phyloP scores from a whole-genome alignment of 2,797 vertebrate species.

The Perdix hodgsoniae region DNA sequence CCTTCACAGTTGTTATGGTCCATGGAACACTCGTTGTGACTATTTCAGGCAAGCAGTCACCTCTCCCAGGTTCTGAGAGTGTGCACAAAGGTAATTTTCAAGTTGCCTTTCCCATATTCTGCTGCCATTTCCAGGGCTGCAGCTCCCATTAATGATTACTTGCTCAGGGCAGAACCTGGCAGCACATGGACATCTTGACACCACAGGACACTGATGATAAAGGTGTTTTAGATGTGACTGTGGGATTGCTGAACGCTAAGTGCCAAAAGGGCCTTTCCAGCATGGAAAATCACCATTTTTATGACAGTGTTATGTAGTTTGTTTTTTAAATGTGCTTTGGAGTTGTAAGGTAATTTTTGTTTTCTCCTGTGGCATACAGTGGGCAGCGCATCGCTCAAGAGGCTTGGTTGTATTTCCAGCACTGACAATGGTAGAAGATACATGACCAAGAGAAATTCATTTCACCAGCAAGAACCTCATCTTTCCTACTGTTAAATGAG shows the following conservation, averaged over 20 bases:
- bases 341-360: neutral
- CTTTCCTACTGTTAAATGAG: neutral
- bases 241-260: neutral
- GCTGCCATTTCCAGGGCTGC: neutral
- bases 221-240: neutral
- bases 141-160: neutral
- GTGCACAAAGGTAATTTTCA: neutral
- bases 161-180: neutral
- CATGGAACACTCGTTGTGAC: neutral
- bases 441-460: neutral
- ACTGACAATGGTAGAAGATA: neutral
- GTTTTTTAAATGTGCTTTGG: neutral
- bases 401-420: neutral
- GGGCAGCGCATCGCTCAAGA: neutral
- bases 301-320: neutral
- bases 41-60: accelerated
- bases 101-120: neutral
- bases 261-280: neutral
- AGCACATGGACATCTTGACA: accelerated
- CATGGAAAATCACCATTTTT: neutral
- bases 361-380: neutral
- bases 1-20: neutral
- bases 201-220: neutral
- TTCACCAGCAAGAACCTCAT: neutral
- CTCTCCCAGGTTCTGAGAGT: neutral